Evolutionary conservation across 2,888 invertebrate genomes (phyloP), one percentile per base, ranked within the genome.

Genomic region (Anthrax anthrax): DNA sequence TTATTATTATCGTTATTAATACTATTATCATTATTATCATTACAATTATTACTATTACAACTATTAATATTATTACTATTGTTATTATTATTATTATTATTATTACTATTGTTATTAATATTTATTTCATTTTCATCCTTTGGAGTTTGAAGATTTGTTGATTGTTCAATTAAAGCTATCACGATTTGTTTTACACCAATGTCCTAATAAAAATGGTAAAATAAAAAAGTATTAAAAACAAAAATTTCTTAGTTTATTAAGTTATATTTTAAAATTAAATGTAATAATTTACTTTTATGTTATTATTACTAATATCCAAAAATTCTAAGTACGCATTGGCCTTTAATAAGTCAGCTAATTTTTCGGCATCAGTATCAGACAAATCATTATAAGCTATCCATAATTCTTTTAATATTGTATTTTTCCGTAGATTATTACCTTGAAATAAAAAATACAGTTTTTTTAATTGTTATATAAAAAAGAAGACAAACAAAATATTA

Each of bases 341-440:
- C 52, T 78, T 75, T 50, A 92, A 71, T 57, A 91, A 70, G 43
- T 80, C 78, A 39, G 79, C 84, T 18, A 92, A 71, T 56, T 87
- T 85, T 47, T 77, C 73, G 14, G 88, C 89, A 70, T 92, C 91
- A 27, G 74, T 69, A 23, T 77, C 71, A 43, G 76, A 74, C 53
- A 92, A 72, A 50, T 78, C 72, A 63, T 92, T 92, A 67, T 90
- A 85, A 39, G 86, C 85, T 50, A 92, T 70, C 60, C 88, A 82
- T 43, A 92, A 72, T 69, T 92, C 89, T 49, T 79, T 77, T 42
- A 87, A 68, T 2, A 78, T 77, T 37, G 72, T 76, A 70, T 91
- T 91, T 56, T 81, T 74, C 59, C 86, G 84, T 29, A 91, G 66
- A 6, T 85, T 84, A 59, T 80, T 78, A 59, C 85, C 89, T 88